A percentile compares a stretch with the other conserved stretches of the same genome.
Conservation (phyloP, 1,140 invertebrate species). For the Cydia amplana region DNA sequence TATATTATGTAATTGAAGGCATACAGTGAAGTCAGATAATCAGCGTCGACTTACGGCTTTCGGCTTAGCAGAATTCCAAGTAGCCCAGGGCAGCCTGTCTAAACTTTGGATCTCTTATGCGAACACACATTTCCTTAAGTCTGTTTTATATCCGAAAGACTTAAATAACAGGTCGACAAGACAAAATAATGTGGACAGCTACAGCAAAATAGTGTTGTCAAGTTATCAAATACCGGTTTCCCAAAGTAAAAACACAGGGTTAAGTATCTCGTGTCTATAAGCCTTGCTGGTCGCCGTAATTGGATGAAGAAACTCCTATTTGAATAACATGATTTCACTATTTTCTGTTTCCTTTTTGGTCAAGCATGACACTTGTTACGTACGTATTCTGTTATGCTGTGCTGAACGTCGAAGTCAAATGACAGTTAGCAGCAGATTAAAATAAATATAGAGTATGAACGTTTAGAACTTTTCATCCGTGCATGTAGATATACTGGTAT, state of each 20-base stretch:
- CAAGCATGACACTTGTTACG: neutral
- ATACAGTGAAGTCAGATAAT: neutral
- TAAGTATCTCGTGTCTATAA: no score
- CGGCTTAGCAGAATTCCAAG: neutral
- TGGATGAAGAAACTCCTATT: neutral
- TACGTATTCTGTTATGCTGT: neutral
- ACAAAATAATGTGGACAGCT: no score
- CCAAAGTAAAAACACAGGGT: no score
- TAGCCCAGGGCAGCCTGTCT: neutral
- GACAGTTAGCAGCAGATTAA: no score
- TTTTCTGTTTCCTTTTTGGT: neutral
- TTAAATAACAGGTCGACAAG: no score
- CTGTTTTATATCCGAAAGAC: no score
- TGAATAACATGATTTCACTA: neutral
- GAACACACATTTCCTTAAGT: no score
- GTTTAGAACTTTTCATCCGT: neutral
- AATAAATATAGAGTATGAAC: neutral
- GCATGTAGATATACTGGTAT: neutral
- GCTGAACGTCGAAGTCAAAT: neutral
- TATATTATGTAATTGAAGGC: neutral
- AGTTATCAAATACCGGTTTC: no score
- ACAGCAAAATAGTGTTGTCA: no score
- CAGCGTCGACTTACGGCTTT: neutral
- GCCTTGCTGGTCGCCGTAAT: no score
- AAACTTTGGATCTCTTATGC: no score